phyloP scores from a whole-genome alignment of 2,888 invertebrate species.

The Eretmocerus hayati region DNA sequence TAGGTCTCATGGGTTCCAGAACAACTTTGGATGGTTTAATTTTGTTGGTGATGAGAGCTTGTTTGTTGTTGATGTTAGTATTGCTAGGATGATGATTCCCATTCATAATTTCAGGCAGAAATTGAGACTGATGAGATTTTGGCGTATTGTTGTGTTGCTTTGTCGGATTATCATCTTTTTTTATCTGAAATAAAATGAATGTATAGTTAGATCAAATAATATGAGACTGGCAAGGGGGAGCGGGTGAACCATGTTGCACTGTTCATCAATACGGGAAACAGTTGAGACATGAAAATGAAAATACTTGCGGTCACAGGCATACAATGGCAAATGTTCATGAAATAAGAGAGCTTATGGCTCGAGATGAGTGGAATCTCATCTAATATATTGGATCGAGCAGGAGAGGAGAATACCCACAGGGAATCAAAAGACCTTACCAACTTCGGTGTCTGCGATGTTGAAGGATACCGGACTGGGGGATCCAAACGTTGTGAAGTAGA shows the following conservation, averaged over 20 bases:
- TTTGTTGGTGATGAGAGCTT: background rate
- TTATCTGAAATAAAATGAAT: background rate
- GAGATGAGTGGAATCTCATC: too few relatives aligned
- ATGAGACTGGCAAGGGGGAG: too few relatives aligned
- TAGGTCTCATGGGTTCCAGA: constrained; percentile 24
- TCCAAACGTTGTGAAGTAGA: background rate
- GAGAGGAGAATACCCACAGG: background rate
- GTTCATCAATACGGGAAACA: too few relatives aligned
- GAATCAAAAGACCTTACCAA: background rate
- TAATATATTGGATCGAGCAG: background rate
- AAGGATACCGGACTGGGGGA: background rate
- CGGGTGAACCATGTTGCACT: too few relatives aligned
- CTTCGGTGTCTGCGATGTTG: background rate
- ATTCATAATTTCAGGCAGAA: too few relatives aligned
- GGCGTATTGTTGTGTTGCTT: background rate
- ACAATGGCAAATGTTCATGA: too few relatives aligned
- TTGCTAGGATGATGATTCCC: background rate
- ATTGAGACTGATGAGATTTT: background rate
- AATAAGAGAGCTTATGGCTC: too few relatives aligned
- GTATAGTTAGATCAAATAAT: too few relatives aligned
- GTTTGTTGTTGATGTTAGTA: background rate
- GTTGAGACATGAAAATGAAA: too few relatives aligned
- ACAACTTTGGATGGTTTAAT: constrained; percentile 26
- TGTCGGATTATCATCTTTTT: background rate
- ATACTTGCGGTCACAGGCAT: too few relatives aligned